Evolutionary conservation across 2,888 invertebrate species (phyloP).

Genomic region (Sericinus montela): DNA sequence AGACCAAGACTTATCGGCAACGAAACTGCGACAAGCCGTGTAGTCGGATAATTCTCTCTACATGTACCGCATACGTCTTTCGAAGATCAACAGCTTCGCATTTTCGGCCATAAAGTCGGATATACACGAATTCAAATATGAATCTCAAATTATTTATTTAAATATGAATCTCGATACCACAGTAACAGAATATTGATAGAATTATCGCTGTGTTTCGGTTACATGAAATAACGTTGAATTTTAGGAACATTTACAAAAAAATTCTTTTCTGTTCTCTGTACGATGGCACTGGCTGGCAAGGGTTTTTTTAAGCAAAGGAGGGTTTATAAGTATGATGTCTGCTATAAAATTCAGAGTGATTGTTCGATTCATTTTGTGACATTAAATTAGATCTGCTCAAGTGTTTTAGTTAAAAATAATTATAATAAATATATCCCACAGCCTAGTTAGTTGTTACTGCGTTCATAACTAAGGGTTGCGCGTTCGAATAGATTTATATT

Average conservation of each 20-base stretch:
- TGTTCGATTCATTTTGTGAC: too few relatives aligned
- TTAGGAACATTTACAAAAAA: conserved; percentile 1
- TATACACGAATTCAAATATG: conserved; percentile 1
- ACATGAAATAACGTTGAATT: conserved; percentile 1
- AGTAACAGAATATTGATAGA: neutral
- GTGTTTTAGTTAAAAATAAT: too few relatives aligned
- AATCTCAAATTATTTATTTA: conserved; percentile 4
- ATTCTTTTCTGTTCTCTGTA: neutral
- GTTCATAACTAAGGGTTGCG: too few relatives aligned
- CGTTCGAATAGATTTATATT: too few relatives aligned
- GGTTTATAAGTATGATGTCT: conserved; percentile 2
- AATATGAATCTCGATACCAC: conserved; percentile 3
- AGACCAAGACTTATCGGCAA: conserved; percentile 30
- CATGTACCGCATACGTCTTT: conserved; percentile 13
- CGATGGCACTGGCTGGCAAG: neutral
- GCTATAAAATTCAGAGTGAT: neutral
- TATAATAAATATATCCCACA: too few relatives aligned
- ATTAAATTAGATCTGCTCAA: too few relatives aligned
- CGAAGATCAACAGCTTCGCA: conserved; percentile 13
- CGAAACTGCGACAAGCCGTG: conserved; percentile 13
- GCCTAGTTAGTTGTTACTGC: too few relatives aligned
- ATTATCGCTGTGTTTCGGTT: conserved; percentile 5
- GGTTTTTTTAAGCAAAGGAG: conserved; percentile 1
- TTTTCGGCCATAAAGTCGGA: conserved; percentile 4
- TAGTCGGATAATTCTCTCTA: conserved; percentile 16